Conservation (phyloP, 2,888 invertebrate genomes). For the Macaria liturata region DNA sequence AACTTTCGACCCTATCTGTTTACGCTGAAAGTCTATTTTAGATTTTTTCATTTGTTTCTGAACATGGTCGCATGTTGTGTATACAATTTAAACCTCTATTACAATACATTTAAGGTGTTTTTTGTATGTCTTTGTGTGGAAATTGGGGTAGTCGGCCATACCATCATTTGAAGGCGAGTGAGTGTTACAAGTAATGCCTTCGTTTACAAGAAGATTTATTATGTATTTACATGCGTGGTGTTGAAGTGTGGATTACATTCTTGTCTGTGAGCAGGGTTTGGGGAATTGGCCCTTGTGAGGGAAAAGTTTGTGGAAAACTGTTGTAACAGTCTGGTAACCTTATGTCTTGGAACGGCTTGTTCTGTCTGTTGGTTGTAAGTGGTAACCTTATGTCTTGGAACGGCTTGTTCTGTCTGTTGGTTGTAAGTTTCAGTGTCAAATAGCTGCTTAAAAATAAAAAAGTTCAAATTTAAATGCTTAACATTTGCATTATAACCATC, state of each 20-base stretch:
- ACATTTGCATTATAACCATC: no score
- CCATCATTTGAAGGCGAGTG: conserved; percentile 44
- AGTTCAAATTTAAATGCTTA: no score
- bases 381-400: no score
- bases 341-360: no score
- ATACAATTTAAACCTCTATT: conserved; percentile 1
- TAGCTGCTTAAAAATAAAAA: no score
- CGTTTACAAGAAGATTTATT: conserved; percentile 45
- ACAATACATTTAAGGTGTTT: neutral
- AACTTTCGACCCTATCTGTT: conserved; percentile 18
- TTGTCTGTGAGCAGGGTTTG: conserved; percentile 6
- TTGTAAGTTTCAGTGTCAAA: no score
- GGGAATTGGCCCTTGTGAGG: neutral
- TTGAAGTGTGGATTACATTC: conserved; percentile 24
- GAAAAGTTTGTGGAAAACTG: no score
- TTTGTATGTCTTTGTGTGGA: conserved; percentile 5
- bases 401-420: no score
- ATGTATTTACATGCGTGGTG: conserved; percentile 38
- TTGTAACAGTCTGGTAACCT: no score
- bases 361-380: no score
- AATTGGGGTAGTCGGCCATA: conserved; percentile 38
- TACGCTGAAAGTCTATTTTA: neutral
- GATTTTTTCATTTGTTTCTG: neutral
- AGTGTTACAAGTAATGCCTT: conserved; percentile 45
- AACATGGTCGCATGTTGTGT: conserved; percentile 7